These are phyloP conservation scores for Drosophila imparisetae DNA, from an alignment of 2,888 invertebrate species.

Conservation along the genomic window DNA sequence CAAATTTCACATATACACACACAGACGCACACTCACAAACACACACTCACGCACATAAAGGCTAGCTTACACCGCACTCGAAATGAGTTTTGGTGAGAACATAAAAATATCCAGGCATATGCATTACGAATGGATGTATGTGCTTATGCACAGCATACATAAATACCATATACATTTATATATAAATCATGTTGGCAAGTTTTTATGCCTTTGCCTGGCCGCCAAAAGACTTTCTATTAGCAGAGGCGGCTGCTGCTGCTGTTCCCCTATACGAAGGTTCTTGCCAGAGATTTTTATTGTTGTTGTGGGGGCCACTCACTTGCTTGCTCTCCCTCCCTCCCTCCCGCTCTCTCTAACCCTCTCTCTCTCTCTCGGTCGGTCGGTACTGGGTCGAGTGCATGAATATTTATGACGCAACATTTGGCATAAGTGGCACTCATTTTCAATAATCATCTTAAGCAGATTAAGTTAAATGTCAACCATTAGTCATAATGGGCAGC, in stretches of 20 bases:
- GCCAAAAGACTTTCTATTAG: constrained; percentile 74
- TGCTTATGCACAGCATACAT: constrained; percentile 59
- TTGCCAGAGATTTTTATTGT: constrained; percentile 52
- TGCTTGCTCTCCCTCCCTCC: not conserved
- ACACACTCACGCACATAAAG: not conserved
- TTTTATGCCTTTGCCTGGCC: constrained; percentile 70
- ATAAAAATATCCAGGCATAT: constrained; percentile 70
- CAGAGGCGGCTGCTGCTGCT: constrained; percentile 49
- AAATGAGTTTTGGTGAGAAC: constrained; percentile 71
- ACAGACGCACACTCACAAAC: constrained; percentile 9
- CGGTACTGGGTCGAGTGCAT: constrained; percentile 61
- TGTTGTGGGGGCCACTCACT: constrained; percentile 8
- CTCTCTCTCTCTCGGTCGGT: constrained; percentile 1
- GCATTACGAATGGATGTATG: constrained; percentile 60
- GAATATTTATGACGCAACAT: constrained; percentile 81
- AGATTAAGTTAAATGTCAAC: constrained; percentile 79
- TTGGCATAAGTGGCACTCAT: constrained; percentile 79
- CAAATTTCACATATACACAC: constrained; percentile 56
- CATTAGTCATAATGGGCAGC: constrained; percentile 78
- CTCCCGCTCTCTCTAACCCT: not conserved
- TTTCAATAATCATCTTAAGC: constrained; percentile 80
- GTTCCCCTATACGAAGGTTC: constrained; percentile 40
- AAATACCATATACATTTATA: constrained; percentile 62
- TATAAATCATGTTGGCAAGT: constrained; percentile 81
- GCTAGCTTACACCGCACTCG: constrained; percentile 38